phyloP scores from a whole-genome alignment of 64 coral and sea anemone genomes.

The Porites lutea region DNA sequence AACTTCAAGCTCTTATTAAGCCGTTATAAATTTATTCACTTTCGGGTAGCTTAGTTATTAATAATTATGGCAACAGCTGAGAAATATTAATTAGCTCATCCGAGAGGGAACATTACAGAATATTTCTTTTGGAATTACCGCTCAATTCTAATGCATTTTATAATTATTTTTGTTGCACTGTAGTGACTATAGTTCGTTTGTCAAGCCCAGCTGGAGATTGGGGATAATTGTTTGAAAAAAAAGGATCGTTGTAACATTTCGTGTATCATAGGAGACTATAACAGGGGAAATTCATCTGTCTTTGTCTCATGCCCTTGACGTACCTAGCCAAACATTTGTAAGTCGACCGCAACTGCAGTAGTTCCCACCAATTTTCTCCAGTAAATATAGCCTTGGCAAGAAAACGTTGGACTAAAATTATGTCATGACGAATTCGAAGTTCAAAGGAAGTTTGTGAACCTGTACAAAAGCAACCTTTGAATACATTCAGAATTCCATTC shows the following conservation, averaged over 20 bases:
- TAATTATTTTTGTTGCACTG: too few species aligned
- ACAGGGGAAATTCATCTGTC: not conserved
- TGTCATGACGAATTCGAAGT: too few species aligned
- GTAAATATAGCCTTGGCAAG: not conserved
- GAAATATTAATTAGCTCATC: conserved; percentile 29
- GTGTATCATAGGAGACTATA: not conserved
- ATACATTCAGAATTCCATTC: not conserved
- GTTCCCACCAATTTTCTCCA: not conserved
- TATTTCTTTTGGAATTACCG: not conserved
- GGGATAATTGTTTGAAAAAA: not conserved
- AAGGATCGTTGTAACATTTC: not conserved
- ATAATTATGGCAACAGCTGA: not conserved
- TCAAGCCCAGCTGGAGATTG: too few species aligned
- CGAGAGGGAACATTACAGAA: not conserved
- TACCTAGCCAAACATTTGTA: too few species aligned
- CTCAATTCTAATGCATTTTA: not conserved
- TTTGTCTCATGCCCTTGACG: too few species aligned
- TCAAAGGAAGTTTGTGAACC: not conserved
- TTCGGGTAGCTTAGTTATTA: not conserved
- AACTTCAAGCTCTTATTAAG: not conserved
- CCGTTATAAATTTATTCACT: conserved; percentile 22
- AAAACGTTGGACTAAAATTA: not conserved
- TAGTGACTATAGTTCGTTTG: too few species aligned
- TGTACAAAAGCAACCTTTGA: too few species aligned
- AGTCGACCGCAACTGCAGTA: too few species aligned